A percentile compares a stretch with the other conserved stretches of the same genome.
These are phyloP conservation scores for Adelges cooleyi DNA, from an alignment of 1,140 invertebrate genomes.

Conservation along the genomic window DNA sequence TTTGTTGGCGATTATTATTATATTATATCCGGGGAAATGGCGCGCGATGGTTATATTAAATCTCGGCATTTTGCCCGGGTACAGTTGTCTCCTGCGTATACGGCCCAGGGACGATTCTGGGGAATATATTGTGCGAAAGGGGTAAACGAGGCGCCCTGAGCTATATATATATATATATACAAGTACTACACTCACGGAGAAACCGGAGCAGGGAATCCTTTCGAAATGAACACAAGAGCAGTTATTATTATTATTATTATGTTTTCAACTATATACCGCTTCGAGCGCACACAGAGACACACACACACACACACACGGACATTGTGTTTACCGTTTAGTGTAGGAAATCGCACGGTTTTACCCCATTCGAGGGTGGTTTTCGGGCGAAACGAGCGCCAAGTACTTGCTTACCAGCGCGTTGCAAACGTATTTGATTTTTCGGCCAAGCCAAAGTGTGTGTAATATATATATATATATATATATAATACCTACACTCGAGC, in stretches of 20 bases:
- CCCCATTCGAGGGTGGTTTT: background rate
- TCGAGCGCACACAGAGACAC: background rate
- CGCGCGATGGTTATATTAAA: too few relatives aligned
- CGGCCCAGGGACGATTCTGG: too few relatives aligned
- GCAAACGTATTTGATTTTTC: too few relatives aligned
- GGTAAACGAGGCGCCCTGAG: background rate
- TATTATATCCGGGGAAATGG: too few relatives aligned
- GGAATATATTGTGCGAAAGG: background rate
- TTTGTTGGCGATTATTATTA: too few relatives aligned
- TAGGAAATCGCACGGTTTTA: slow-evolving; percentile 10
- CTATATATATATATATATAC: background rate
- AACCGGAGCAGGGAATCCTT: background rate
- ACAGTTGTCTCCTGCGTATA: too few relatives aligned
- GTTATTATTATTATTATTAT: slow-evolving; percentile 15
- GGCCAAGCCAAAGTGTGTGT: too few relatives aligned
- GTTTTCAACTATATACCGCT: background rate
- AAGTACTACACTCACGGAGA: background rate
- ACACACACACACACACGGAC: background rate
- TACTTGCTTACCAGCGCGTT: too few relatives aligned
- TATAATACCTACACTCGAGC: background rate
- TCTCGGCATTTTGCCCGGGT: too few relatives aligned
- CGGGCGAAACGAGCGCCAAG: background rate
- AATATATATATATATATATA: background rate
- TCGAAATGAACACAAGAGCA: background rate
- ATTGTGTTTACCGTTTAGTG: background rate